Base-by-base conservation (phyloP, 2,113 vertebrate species). In the Isichthys henryi region DNA sequence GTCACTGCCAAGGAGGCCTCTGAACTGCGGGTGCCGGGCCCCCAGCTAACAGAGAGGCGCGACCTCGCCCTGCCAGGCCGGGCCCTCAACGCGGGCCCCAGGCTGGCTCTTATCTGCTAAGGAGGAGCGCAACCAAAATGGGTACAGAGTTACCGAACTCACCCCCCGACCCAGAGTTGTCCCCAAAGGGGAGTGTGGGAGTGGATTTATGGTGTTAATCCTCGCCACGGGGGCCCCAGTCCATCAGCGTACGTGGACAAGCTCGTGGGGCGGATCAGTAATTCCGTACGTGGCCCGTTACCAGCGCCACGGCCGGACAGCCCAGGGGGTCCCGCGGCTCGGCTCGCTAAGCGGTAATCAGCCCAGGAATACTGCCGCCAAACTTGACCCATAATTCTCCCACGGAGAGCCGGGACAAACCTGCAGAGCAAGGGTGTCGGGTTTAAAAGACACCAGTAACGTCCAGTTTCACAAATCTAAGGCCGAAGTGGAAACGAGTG, bases 251-350 rank as follows among this genome's bases (percentile, higher is more conserved):
- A 93, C 93, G 93, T 48, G 91, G 94, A 95, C 93, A 94, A 95
- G 94, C 91, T 93, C 93, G 93, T 94, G 94, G 91, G 95, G 94
- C 91, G 93, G 93, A 93, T 96, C 94, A 96, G 95, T 94, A 94
- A 93, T 90, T 92, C 92, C 93, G 88, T 88, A 93, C 90, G 50
- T 90, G 92, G 7, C 21, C 92, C 87, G 91, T 92, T 91, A 88
- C 93, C 93, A 90, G 43, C 80, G 6, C 89, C 91, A 92, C 86
- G 92, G 94, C 92, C 92, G 93, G 93, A 92, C 91, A 11, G 21
- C 56, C 74, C 91, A 91, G 21, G 90, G 21, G 92, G 89, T 91
- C 88, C 80, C 56, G 66, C 92, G 90, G 90, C 90, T 21, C 31
- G 19, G 31, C 49, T 53, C 39, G 35, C 77, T 15, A 13, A 17